Evolutionary conservation across 2,888 invertebrate species (phyloP), one percentile per base, ranked within the genome.

Genomic region (Heliconius ismenius): DNA sequence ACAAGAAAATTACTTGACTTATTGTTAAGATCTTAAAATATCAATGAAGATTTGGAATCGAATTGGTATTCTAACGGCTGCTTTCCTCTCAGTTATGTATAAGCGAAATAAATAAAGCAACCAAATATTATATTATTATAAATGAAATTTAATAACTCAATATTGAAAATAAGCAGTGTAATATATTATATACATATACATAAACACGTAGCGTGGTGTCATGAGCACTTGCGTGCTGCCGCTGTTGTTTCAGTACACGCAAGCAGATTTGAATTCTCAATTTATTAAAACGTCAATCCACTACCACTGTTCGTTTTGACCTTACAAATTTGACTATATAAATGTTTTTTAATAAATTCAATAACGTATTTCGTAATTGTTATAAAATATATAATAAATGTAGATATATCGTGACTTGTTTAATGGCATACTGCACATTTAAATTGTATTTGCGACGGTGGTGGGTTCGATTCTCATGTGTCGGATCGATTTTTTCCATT

Each of bases 161-260:
- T 72, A 74, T 74, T 79, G 73, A 70, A 76, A 77, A 75, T 70
- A 4, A 70, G 15, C 32, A 58, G 9, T 58, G 63, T 78, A 74
- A 60, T 70, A 54, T 64, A 28, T 67, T 24, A 36, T 54, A 81
- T 81, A 32, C 32, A 32, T 32, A 32, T 32, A 32, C 32, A 32
- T 80, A 78, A 81, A 81, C 81, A 80, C 80, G 74, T 74, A 82
- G 84, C 82, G 82, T 81, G 82, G 84, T 85, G 83, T 84, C 83
- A 82, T 81, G 82, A 82, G 81, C 83, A 86, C 82, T 90, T 84
- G 91, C 90, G 90, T 90, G 90, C 87, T 88, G 84, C 82, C 86
- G 82, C 86, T 87, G 87, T 76, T 78, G 83, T 83, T 83, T 83
- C 83, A 82, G 81, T 85, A 83, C 86, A 85, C 86, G 83, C 85